Evolutionary conservation across 2,797 vertebrate species (phyloP).

Genomic region (Cossypha niveicapilla): DNA sequence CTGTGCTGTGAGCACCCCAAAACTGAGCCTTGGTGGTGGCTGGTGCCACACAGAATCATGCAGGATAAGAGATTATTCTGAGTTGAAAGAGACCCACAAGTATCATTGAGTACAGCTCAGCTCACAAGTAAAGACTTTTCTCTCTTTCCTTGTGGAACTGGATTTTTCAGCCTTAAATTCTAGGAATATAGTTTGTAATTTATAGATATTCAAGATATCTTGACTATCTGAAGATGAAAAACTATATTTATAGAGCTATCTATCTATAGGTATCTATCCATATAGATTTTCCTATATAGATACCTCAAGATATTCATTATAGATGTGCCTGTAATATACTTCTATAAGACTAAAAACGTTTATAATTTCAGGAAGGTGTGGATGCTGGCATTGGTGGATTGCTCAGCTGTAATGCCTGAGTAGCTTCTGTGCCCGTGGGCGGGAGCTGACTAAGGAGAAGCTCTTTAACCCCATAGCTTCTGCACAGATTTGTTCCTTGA

Average conservation of each 20-base stretch:
- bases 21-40: background rate
- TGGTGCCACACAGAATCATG: background rate
- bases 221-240: background rate
- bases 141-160: background rate
- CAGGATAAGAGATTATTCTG: background rate
- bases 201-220: background rate
- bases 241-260: background rate
- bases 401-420: background rate
- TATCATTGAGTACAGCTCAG: background rate
- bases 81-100: background rate
- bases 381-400: background rate
- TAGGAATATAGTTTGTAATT: background rate
- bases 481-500: background rate
- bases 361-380: background rate
- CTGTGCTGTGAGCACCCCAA: background rate
- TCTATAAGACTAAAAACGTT: background rate
- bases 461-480: background rate
- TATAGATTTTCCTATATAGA: background rate
- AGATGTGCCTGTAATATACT: background rate
- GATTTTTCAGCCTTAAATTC: background rate
- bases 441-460: background rate
- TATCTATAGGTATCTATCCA: background rate
- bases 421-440: accelerated
- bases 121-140: background rate
- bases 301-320: background rate